Base-by-base conservation (phyloP, 2,797 vertebrate species). In the Tarsius wallacei region DNA sequence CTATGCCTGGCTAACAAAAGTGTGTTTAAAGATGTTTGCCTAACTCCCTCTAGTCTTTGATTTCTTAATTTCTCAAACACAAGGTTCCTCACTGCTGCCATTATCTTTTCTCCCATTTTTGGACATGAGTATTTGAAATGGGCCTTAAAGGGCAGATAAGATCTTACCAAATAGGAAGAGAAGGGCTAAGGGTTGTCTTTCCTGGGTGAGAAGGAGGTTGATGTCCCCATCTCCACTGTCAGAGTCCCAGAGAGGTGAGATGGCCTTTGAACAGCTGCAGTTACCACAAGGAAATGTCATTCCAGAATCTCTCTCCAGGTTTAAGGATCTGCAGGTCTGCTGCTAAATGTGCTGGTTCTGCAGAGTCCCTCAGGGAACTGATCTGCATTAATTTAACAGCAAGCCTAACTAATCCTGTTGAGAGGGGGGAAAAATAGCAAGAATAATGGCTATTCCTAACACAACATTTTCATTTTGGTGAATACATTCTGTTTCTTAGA, bases 381-480 rank as follows among this genome's bases (percentile, higher is more conserved):
- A 70, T 51, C 76, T 64, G 7, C 10, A 47, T 31, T 51, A 53
- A 17, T 55, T 61, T 89, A n/a, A 24, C 24, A 80, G 28, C 74
- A 66, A 82, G 10, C 87, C 59, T 55, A 71, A 90, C 17, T 70
- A 88, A 59, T 53, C 93, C 89, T 93, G 31, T 55, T 55, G 64
- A 94, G 53, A 90, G 42, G 42, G 42, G 7, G 42, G 73, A 96
- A 87, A 84, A 81, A 81, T 6, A 95, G 33, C 61, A 93, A 86
- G 42, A 85, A 59, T 17, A 81, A 63, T 4, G 14, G 9, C 26
- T 59, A 63, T 28, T 21, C 22, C 24, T 71, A 51, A 91, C 1
- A 31, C 1, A 49, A 78, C 24, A 33, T 66, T 82, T 90, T 86
- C 24, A 57, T 90, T 80, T 78, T 81, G 47, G 31, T 53, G 83